These are phyloP conservation scores for Chrysopilus asiliformis DNA, from an alignment of 2,888 invertebrate species.

Conservation along the genomic window DNA sequence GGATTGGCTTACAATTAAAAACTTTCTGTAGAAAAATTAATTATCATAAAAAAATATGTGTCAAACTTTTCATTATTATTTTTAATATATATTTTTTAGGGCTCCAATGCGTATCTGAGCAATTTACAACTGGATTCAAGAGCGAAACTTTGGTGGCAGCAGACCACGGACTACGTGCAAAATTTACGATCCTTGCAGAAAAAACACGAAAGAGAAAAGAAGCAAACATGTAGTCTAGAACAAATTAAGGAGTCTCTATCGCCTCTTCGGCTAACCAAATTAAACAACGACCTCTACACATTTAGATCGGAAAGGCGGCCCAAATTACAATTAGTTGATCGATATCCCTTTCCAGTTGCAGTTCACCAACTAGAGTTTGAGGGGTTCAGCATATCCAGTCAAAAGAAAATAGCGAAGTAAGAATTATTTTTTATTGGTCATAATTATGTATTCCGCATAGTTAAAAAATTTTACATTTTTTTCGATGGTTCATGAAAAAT, in stretches of 20 bases:
- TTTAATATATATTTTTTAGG: neutral
- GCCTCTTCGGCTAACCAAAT: slow-evolving; percentile 1
- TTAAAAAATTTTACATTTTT: too few relatives aligned
- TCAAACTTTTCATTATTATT: too few relatives aligned
- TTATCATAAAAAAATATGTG: too few relatives aligned
- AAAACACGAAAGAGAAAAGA: neutral
- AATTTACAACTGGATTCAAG: slow-evolving; percentile 7
- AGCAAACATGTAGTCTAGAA: neutral
- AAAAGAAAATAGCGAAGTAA: neutral
- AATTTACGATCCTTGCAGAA: slow-evolving; percentile 4
- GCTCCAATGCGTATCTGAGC: slow-evolving; percentile 5
- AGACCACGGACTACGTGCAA: slow-evolving; percentile 15
- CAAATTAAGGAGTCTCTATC: neutral
- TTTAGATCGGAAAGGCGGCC: neutral
- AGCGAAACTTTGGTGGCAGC: slow-evolving; percentile 18
- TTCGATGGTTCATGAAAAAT: too few relatives aligned
- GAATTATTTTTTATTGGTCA: too few relatives aligned
- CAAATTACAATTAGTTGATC: neutral
- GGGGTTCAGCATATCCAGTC: neutral
- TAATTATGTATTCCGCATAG: too few relatives aligned
- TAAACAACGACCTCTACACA: neutral
- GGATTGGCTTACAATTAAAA: too few relatives aligned
- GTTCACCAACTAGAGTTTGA: slow-evolving; percentile 3
- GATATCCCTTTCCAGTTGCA: slow-evolving; percentile 4
- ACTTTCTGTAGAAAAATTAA: too few relatives aligned